phyloP scores from a whole-genome alignment of 2,888 invertebrate species.

The Caenorhabditis uteleia region DNA sequence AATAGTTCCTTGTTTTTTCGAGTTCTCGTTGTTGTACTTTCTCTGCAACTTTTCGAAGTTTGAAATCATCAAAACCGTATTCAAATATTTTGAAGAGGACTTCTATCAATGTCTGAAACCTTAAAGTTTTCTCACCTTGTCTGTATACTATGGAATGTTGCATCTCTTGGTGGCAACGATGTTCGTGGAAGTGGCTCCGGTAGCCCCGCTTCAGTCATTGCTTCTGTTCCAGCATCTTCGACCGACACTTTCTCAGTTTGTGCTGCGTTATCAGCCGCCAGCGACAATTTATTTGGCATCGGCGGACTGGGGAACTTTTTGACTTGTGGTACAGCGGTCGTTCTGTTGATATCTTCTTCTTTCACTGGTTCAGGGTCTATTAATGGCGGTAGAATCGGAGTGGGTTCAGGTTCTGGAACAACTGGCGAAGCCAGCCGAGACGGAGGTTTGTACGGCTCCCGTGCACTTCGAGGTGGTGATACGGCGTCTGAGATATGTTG shows the following conservation, averaged over 20 bases:
- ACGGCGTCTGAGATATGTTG: no score
- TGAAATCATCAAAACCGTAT: neutral
- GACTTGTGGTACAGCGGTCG: neutral
- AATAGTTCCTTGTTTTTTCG: slow-evolving; percentile 45
- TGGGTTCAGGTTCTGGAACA: no score
- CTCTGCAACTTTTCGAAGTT: no score
- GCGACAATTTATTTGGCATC: slow-evolving; percentile 16
- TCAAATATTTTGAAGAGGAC: neutral
- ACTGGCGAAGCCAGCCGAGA: no score
- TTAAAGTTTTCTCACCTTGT: slow-evolving; percentile 17
- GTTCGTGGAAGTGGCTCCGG: slow-evolving; percentile 18
- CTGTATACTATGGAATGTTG: slow-evolving; percentile 36
- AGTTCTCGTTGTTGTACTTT: slow-evolving; percentile 43
- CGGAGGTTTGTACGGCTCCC: no score
- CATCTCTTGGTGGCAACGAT: slow-evolving; percentile 37
- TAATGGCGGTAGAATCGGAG: no score
- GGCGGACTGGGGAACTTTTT: slow-evolving; percentile 20
- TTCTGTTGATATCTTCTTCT: no score
- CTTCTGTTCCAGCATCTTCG: slow-evolving; percentile 7
- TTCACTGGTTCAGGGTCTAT: no score
- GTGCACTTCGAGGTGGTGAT: no score
- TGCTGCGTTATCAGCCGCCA: slow-evolving; percentile 9
- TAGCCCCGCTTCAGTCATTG: slow-evolving; percentile 4
- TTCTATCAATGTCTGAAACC: neutral
- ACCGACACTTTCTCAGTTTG: neutral